Evolutionary conservation across 2,797 vertebrate species (phyloP).

Genomic region (Malurus splendens): DNA sequence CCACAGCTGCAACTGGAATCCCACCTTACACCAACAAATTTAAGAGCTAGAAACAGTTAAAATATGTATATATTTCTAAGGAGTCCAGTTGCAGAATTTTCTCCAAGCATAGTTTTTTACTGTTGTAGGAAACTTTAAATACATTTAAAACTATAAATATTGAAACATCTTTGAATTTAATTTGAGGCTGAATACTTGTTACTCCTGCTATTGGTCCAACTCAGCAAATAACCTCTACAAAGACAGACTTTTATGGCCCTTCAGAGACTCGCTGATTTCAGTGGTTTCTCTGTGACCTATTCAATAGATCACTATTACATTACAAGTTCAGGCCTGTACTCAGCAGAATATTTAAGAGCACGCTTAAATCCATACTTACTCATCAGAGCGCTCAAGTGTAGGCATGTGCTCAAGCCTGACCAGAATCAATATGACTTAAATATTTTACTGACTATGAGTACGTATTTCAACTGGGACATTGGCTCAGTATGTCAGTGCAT

Average conservation of each 20-base stretch:
- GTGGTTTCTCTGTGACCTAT: not conserved
- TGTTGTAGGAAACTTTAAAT: not conserved
- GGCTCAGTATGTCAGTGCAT: not conserved
- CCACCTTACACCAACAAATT: not conserved
- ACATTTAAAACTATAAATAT: not conserved
- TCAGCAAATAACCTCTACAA: not conserved
- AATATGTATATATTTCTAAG: not conserved
- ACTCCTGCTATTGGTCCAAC: not conserved
- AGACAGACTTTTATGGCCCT: not conserved
- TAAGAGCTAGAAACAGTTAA: not conserved
- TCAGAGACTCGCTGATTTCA: not conserved
- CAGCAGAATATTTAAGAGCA: constrained; percentile 41
- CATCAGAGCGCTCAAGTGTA: not conserved
- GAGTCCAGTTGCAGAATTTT: not conserved
- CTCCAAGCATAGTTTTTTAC: not conserved
- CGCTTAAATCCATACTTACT: not conserved
- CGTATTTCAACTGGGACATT: not conserved
- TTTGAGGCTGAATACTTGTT: not conserved
- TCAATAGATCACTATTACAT: not conserved
- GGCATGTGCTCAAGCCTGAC: not conserved
- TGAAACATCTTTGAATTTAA: not conserved
- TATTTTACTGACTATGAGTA: not conserved
- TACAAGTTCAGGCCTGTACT: not conserved
- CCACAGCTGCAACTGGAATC: not conserved
- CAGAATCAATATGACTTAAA: constrained; percentile 18